phyloP scores from a whole-genome alignment of 2,113 vertebrate species.

The Microtus ochrogaster region DNA sequence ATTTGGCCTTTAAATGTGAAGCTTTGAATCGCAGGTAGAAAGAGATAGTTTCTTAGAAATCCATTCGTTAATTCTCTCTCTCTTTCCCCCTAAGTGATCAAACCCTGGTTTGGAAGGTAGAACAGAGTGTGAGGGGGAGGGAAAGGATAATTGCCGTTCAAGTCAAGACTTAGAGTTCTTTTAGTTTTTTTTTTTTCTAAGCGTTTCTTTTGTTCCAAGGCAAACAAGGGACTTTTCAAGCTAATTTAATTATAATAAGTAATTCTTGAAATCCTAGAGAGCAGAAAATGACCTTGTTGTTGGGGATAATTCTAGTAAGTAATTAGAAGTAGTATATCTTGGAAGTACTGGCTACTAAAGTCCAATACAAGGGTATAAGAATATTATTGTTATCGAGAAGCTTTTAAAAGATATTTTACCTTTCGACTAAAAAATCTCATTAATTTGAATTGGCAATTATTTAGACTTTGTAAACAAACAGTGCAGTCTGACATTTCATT shows the following conservation, averaged over 20 bases:
- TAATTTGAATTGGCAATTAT: conserved; percentile 16
- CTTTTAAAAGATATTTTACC: conserved; percentile 26
- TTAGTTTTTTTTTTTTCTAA: conserved; percentile 50
- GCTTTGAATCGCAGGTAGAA: conserved; percentile 59
- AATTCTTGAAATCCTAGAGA: conserved; percentile 57
- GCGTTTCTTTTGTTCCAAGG: conserved; percentile 41
- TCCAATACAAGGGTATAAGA: neutral
- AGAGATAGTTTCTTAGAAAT: conserved; percentile 44
- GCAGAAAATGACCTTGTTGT: conserved; percentile 56
- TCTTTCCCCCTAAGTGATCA: conserved; percentile 28
- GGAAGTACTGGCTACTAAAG: conserved; percentile 27
- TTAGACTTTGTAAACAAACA: conserved; percentile 17
- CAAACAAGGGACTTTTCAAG: conserved; percentile 63
- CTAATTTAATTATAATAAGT: conserved; percentile 58
- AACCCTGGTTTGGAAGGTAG: conserved; percentile 45
- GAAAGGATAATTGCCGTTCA: conserved; percentile 50
- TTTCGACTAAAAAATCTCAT: conserved; percentile 30
- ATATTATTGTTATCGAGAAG: neutral
- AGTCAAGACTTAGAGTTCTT: conserved; percentile 52
- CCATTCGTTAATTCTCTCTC: conserved; percentile 33
- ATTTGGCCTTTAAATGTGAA: conserved; percentile 56
- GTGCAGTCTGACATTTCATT: conserved; percentile 7
- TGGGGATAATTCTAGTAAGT: conserved; percentile 42
- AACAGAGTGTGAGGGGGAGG: neutral
- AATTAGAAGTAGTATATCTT: conserved; percentile 33